phyloP scores from a whole-genome alignment of 1,140 invertebrate genomes.

The Grapholita molesta region DNA sequence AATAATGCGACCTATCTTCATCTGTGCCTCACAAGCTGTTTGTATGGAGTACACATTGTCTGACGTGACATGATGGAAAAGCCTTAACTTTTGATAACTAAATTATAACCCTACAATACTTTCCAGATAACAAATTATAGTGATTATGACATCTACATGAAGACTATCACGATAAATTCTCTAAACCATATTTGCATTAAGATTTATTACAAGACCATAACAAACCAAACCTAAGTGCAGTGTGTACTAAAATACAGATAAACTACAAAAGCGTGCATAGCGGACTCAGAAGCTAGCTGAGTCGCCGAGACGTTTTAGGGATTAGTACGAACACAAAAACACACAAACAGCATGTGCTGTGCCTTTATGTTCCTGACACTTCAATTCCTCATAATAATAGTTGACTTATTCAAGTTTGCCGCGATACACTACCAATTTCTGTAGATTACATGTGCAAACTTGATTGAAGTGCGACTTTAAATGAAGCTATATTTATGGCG shows the following conservation, averaged over 20 bases:
- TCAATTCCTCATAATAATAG: background rate
- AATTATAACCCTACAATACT: background rate
- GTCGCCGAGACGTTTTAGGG: conserved; percentile 60
- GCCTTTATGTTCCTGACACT: conserved; percentile 19
- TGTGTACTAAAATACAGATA: background rate
- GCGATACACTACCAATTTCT: background rate
- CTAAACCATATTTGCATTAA: background rate
- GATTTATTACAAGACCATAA: background rate
- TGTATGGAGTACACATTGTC: background rate
- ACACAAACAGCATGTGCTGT: conserved; percentile 30
- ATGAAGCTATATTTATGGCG: background rate
- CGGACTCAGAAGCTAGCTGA: conserved; percentile 65
- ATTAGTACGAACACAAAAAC: conserved; percentile 18
- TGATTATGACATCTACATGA: background rate
- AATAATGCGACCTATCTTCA: background rate
- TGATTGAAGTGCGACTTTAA: background rate
- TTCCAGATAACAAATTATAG: background rate
- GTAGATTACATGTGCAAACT: background rate
- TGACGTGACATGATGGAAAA: background rate
- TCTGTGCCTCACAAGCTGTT: background rate
- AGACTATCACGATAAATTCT: background rate
- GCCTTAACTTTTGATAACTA: background rate
- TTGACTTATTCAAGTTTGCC: background rate
- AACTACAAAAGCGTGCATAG: conserved; percentile 56
- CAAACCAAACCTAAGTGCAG: background rate